Evolutionary conservation across 2,888 invertebrate genomes (phyloP), one percentile per base, ranked within the genome.

Genomic region (Calameuta pallipes): DNA sequence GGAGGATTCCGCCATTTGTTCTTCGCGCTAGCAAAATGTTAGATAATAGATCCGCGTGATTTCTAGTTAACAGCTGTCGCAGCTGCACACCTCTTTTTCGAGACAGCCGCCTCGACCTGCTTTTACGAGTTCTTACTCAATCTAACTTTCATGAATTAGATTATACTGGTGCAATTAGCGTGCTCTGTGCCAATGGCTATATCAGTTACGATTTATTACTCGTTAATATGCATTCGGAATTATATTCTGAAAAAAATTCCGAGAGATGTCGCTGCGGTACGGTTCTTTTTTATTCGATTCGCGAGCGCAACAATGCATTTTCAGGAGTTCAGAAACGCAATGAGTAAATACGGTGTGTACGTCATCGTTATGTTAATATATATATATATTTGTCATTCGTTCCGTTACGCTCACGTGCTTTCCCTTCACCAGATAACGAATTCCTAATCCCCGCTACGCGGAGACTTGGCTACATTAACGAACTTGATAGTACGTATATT

Each of bases 111-210:
- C 87, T 87, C 86, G 88, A 88, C 86, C 87, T 82, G 85, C 83
- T 88, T 88, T 83, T 84, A 83, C 84, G 82, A 87, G 86, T 84
- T 84, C 80, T 83, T 83, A 83, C 84, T 84, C 85, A 84, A 86
- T 82, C 81, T 81, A 15, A 85, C 85, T 86, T 86, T 84, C 84
- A 80, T 85, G 84, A 81, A 82, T 85, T 80, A 79, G 80, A 84
- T 85, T 83, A 77, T 83, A 77, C 77, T 69, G 34, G 37, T 74
- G 31, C 36, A 56, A 31, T 34, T 73, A 75, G 9, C 23, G 2
- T 56, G 56, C 23, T 15, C 23, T 9, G 23, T 23, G 2, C 23
- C 23, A 56, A 9, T 56, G 56, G 23, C 23, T 56, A 23, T 15
- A 41, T 23, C 23, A 9, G 56, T 23, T 23, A 23, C 23, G 23